These are phyloP conservation scores for Chaetura pelagica DNA, from an alignment of 2,113 vertebrate genomes.

Conservation along the genomic window DNA sequence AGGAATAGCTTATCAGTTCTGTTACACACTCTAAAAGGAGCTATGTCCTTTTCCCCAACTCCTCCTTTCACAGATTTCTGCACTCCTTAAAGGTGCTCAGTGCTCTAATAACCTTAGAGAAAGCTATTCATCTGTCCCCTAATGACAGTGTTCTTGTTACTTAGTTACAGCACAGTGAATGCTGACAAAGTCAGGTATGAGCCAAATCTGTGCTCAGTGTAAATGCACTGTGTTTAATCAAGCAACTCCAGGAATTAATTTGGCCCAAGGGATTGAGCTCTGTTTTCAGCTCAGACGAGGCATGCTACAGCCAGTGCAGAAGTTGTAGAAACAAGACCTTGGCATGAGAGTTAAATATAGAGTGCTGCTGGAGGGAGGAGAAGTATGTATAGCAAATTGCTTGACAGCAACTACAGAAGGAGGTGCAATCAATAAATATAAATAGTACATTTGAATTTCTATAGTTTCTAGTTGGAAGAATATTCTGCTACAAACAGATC, in stretches of 20 bases:
- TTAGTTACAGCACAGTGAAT: constrained; percentile 59
- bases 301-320: constrained; percentile 4
- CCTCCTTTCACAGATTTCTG: constrained; percentile 40
- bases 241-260: constrained; percentile 31
- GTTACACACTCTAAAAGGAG: constrained; percentile 59
- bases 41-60: constrained; percentile 19
- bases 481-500: background rate
- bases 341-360: constrained; percentile 20
- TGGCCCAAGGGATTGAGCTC: constrained; percentile 34
- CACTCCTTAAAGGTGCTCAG: constrained; percentile 57
- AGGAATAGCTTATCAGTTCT: constrained; percentile 39
- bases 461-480: background rate
- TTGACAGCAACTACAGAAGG: background rate
- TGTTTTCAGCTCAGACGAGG: constrained; percentile 21
- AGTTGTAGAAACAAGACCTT: constrained; percentile 13
- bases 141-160: constrained; percentile 44
- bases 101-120: constrained; percentile 26
- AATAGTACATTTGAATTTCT: background rate
- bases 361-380: background rate
- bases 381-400: background rate
- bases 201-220: constrained; percentile 10
- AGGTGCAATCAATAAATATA: constrained; percentile 16
- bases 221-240: constrained; percentile 13
- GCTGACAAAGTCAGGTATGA: constrained; percentile 51
- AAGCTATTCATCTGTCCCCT: constrained; percentile 15